Evolutionary conservation across 2,113 vertebrate species (phyloP).

Genomic region (Elaphurus davidianus): DNA sequence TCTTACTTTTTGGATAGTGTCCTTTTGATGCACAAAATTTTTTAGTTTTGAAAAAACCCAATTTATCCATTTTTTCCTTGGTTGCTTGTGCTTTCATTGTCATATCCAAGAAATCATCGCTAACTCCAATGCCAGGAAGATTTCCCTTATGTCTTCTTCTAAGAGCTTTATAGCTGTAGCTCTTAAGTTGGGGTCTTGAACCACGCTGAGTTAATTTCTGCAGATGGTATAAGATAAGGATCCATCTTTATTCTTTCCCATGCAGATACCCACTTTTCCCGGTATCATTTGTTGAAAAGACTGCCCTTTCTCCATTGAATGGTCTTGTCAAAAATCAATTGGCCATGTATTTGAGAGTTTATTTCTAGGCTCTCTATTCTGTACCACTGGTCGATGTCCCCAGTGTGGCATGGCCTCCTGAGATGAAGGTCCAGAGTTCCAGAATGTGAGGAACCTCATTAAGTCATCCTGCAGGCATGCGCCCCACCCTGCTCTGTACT

Average conservation of each 20-base stretch:
- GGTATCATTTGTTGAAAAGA: background rate
- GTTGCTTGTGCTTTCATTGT: background rate
- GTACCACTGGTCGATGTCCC: background rate
- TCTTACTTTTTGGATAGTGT: background rate
- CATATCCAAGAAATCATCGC: background rate
- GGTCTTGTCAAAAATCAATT: background rate
- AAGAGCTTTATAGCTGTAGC: background rate
- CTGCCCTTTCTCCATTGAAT: background rate
- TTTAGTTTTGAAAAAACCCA: background rate
- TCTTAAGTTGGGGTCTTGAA: background rate
- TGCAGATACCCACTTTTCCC: background rate
- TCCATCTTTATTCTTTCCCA: background rate
- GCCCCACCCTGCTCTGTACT: accelerated
- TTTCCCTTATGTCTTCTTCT: background rate
- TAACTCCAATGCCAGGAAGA: no score
- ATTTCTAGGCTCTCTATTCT: background rate
- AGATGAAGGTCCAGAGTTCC: background rate
- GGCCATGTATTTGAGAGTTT: background rate
- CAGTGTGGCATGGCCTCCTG: background rate
- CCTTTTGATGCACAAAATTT: background rate
- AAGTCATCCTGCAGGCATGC: background rate
- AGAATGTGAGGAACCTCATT: accelerated
- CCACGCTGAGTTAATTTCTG: background rate
- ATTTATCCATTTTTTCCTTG: background rate
- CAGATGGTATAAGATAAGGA: background rate